Evolutionary conservation across 2,113 vertebrate species (phyloP), one percentile per base, ranked within the genome.

Genomic region (Ptilorrhoa leucosticta): DNA sequence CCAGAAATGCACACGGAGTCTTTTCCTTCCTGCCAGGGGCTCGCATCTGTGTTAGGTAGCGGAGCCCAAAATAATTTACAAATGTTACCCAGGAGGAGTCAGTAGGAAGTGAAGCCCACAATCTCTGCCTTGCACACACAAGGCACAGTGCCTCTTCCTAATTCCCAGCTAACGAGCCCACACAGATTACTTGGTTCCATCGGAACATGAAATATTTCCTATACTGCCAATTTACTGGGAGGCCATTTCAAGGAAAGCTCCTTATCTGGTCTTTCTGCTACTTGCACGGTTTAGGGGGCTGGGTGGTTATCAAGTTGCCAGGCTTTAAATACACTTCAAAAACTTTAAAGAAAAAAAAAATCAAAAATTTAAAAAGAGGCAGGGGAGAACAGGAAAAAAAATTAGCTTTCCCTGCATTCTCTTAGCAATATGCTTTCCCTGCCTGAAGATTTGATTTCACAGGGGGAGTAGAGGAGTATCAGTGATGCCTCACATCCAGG

Each of bases 21-120:
- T 75, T 76, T 57, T 69, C 80, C 84, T 33, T 45, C 21, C 57
- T 76, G 93, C 72, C 85, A 92, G 71, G 53, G 78, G 21, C 16
- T 82, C 40, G 35, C 39, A 75, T 56, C 54, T 48, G 83, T 18
- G 50, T 31, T 28, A 64, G 69, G 94, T 10, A 57, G 61, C 2
- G 12, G 44, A 91, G 77, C 73, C 66, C 78, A 78, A 81, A 91
- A 87, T n/a, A 31, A 61, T 37, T 48, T 8, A 7, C 7, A 72
- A 35, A 33, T 28, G 51, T 18, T 37, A 42, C 69, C 76, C 45
- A 39, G 76, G 44, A 93, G 72, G 53, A 79, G 77, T 12, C n/a
- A 60, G 21, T 2, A 48, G 77, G 77, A 93, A 87, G 72, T 0
- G 4, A 91, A 75, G 45, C 31, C 64, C 83, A 31, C 48, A 73